Conservation (phyloP, 2,888 invertebrate species). For the Salpingus planirostris region DNA sequence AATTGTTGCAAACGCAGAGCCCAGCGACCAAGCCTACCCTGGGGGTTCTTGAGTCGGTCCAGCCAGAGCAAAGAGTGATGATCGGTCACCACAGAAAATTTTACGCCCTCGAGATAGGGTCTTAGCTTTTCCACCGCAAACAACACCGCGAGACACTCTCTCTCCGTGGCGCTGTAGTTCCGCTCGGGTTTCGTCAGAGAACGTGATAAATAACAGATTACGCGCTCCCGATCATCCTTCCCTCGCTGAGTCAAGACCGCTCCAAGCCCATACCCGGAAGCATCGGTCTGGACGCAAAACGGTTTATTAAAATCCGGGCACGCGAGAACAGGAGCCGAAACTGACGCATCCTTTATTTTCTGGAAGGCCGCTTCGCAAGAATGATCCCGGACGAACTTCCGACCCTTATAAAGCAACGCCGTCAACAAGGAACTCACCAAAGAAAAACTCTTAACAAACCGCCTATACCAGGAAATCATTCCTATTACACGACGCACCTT, state of each 20-base stretch:
- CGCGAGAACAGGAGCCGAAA: neutral
- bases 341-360: too few relatives aligned
- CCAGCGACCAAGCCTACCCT: neutral
- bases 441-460: too few relatives aligned
- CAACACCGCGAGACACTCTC: conserved; percentile 1
- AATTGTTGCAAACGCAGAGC: conserved; percentile 1
- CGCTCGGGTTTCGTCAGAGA: neutral
- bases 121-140: conserved; percentile 2
- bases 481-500: too few relatives aligned
- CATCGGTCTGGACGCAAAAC: neutral
- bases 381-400: too few relatives aligned
- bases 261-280: neutral
- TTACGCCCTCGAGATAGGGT: conserved; percentile 1
- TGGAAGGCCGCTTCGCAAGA: too few relatives aligned
- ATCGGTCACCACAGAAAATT: conserved; percentile 3
- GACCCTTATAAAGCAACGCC: too few relatives aligned
- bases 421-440: too few relatives aligned
- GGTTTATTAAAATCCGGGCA: neutral
- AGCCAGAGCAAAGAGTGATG: conserved; percentile 1
- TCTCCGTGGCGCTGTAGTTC: conserved; percentile 1
- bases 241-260: neutral
- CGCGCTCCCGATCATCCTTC: neutral
- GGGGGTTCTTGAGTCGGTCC: neutral
- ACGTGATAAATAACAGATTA: neutral
- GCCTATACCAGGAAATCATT: too few relatives aligned